A percentile compares a stretch with the other conserved stretches of the same genome.
phyloP scores from a whole-genome alignment of 2,888 invertebrate species.

The Trachelus troglodyta region DNA sequence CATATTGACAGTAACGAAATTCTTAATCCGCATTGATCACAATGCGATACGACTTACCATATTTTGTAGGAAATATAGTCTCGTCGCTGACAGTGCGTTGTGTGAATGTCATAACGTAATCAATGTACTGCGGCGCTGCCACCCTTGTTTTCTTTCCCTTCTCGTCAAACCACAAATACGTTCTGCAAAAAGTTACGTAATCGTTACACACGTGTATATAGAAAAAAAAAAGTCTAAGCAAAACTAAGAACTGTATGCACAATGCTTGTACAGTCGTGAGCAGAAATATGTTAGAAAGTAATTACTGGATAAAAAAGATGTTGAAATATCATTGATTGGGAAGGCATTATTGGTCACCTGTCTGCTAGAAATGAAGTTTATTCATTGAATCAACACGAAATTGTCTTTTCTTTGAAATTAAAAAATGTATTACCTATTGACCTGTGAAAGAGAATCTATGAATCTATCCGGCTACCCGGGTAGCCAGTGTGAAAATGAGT shows the following conservation, averaged over 20 bases:
- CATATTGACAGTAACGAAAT: background rate
- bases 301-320: too few species aligned
- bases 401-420: too few species aligned
- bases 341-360: too few species aligned
- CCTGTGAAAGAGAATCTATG: too few species aligned
- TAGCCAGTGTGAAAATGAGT: too few species aligned
- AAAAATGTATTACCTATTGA: too few species aligned
- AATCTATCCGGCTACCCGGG: too few species aligned
- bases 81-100: slow-evolving; percentile 98
- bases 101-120: slow-evolving; percentile 98
- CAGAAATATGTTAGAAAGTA: too few species aligned
- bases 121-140: slow-evolving; percentile 97
- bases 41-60: slow-evolving; percentile 75
- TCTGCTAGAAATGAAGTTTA: too few species aligned
- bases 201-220: background rate
- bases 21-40: background rate
- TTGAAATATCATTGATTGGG: too few species aligned
- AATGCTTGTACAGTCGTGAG: background rate
- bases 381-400: too few species aligned
- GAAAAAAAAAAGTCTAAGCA: too few species aligned
- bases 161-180: slow-evolving; percentile 98
- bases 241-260: background rate
- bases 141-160: slow-evolving; percentile 98
- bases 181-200: slow-evolving; percentile 72
- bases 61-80: slow-evolving; percentile 97